Percentiles rank a stretch among this genome's conserved stretches.
phyloP scores from a whole-genome alignment of 2,797 vertebrate genomes.

The Melanitta fusca region DNA sequence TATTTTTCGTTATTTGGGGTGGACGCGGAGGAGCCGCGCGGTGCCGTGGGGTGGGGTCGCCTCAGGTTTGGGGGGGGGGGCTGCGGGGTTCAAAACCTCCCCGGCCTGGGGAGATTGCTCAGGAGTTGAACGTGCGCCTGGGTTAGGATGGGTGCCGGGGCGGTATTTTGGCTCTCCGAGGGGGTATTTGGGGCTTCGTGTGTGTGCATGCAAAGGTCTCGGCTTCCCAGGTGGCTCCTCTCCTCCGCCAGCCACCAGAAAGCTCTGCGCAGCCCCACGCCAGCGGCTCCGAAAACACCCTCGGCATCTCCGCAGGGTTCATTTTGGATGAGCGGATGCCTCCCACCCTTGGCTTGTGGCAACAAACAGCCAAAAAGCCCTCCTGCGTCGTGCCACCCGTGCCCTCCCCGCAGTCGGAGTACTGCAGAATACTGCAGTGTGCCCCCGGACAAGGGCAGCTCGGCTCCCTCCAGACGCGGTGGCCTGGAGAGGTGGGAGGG shows the following conservation, averaged over 20 bases:
- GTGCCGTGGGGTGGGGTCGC: constrained; percentile 30
- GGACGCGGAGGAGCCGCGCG: background rate
- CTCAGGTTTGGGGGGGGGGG: no score
- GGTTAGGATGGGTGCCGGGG: background rate
- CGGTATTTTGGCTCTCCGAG: background rate
- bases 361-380: background rate
- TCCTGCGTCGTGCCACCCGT: background rate
- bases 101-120: background rate
- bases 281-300: background rate
- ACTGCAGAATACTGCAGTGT: constrained; percentile 53
- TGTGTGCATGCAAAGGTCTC: background rate
- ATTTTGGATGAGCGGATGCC: background rate
- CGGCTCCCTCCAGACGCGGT: background rate
- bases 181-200: background rate
- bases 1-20: background rate
- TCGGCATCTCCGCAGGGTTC: background rate
- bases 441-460: constrained; percentile 43
- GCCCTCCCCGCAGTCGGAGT: background rate
- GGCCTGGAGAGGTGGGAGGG: background rate
- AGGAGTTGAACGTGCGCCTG: background rate
- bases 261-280: background rate
- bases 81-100: background rate
- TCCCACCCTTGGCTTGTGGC: background rate
- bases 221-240: background rate
- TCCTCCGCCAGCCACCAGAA: background rate